Conservation (phyloP, 1,140 invertebrate species). For the Scaptomyza graminum region DNA sequence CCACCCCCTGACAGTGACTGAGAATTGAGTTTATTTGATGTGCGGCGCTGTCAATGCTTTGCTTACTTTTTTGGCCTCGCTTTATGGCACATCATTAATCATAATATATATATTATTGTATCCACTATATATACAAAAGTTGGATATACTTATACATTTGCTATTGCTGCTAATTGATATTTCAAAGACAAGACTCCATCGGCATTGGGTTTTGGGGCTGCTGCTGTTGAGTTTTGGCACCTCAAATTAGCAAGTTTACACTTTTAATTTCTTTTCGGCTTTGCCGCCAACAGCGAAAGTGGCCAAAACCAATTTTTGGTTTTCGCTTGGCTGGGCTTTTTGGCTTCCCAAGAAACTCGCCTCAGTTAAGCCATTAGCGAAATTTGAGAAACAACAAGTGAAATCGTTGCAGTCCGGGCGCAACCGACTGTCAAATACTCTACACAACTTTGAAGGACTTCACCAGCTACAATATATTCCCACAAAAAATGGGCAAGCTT, state of each 20-base stretch:
- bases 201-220: too few relatives aligned
- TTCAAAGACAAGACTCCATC: slow-evolving; percentile 44
- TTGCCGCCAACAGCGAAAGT: slow-evolving; percentile 66
- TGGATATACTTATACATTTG: neutral
- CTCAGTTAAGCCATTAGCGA: slow-evolving; percentile 35
- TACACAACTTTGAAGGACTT: too few relatives aligned
- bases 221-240: slow-evolving; percentile 24
- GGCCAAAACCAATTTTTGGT: slow-evolving; percentile 8
- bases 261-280: slow-evolving; percentile 67
- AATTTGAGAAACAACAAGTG: slow-evolving; percentile 14
- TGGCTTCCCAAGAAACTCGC: slow-evolving; percentile 15
- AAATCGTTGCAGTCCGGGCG: too few relatives aligned
- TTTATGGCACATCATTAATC: slow-evolving; percentile 69
- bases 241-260: slow-evolving; percentile 66
- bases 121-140: neutral
- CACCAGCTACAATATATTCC: too few relatives aligned
- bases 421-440: too few relatives aligned
- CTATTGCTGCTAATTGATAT: slow-evolving; percentile 65
- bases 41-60: slow-evolving; percentile 68
- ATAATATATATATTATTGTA: slow-evolving; percentile 33
- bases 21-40: slow-evolving; percentile 48
- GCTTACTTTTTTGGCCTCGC: slow-evolving; percentile 41
- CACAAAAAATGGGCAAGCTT: too few relatives aligned
- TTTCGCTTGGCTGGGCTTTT: too few relatives aligned
- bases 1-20: slow-evolving; percentile 3